Percentiles rank a stretch among this genome's conserved stretches.
phyloP scores from a whole-genome alignment of 2,113 vertebrate genomes.

The Felis chaus region DNA sequence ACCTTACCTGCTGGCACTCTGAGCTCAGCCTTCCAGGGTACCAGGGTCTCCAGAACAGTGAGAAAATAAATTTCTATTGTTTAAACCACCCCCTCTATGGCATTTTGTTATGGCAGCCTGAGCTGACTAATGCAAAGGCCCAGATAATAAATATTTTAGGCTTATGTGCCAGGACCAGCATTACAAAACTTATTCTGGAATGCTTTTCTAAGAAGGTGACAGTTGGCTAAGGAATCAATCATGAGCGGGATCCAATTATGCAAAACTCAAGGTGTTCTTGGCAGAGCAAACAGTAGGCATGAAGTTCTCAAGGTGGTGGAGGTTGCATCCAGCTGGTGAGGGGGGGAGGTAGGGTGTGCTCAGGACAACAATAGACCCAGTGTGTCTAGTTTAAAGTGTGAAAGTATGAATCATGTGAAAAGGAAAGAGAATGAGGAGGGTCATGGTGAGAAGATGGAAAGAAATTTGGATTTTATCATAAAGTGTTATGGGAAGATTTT shows the following conservation, averaged over 20 bases:
- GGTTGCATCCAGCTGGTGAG: not conserved
- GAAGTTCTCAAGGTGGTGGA: not conserved
- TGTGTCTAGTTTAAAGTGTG: not conserved
- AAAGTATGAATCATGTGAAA: not conserved
- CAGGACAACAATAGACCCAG: not conserved
- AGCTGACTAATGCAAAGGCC: not conserved
- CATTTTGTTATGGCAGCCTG: not conserved
- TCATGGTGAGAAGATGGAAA: not conserved
- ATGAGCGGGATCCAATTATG: not conserved
- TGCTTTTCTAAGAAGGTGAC: slow-evolving; percentile 21
- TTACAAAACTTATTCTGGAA: not conserved
- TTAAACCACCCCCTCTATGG: not conserved
- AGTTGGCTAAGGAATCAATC: not conserved
- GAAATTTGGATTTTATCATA: not conserved
- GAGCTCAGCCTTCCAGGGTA: not conserved
- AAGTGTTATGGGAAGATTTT: not conserved
- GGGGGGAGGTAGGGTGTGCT: not conserved
- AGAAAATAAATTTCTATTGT: not conserved
- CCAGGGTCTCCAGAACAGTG: not conserved
- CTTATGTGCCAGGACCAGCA: not conserved
- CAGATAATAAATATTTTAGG: slow-evolving; percentile 3
- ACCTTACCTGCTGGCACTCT: not conserved
- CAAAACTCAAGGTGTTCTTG: slow-evolving; percentile 25
- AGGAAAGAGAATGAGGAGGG: not conserved
- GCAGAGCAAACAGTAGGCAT: not conserved